These are phyloP conservation scores for Bombycilla garrulus DNA, from an alignment of 2,113 vertebrate species.

Conservation along the genomic window DNA sequence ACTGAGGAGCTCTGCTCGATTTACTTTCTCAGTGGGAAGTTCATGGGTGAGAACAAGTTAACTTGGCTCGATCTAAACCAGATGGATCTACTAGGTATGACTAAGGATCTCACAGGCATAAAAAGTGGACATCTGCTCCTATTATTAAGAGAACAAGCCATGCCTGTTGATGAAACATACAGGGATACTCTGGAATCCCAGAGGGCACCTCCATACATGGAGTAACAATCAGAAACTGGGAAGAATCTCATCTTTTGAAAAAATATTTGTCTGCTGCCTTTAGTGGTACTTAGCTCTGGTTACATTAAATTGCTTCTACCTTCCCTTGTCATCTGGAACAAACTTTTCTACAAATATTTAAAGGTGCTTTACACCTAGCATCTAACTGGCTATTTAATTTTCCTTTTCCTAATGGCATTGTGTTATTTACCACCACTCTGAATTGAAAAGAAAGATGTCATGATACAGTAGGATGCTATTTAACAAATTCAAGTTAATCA, in stretches of 20 bases:
- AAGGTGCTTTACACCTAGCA: neutral
- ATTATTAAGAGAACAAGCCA: neutral
- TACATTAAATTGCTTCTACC: neutral
- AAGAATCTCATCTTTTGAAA: neutral
- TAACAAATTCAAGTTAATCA: neutral
- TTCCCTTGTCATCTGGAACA: neutral
- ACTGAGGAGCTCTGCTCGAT: constrained; percentile 3
- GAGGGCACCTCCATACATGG: neutral
- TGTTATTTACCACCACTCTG: neutral
- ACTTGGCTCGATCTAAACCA: constrained; percentile 29
- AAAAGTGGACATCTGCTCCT: constrained; percentile 46
- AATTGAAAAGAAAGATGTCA: neutral
- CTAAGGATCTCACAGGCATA: neutral
- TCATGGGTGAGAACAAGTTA: constrained; percentile 55
- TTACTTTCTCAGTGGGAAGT: constrained; percentile 39
- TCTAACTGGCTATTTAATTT: neutral
- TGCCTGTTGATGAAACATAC: neutral
- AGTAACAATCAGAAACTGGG: neutral
- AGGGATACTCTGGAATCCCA: neutral
- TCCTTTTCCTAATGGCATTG: neutral
- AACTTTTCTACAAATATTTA: neutral
- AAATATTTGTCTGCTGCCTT: neutral
- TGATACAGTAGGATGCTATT: neutral
- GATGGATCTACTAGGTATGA: constrained; percentile 28
- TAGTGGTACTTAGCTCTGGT: neutral